These are phyloP conservation scores for Tolypeutes matacus DNA, from an alignment of 2,797 vertebrate genomes.

Conservation along the genomic window DNA sequence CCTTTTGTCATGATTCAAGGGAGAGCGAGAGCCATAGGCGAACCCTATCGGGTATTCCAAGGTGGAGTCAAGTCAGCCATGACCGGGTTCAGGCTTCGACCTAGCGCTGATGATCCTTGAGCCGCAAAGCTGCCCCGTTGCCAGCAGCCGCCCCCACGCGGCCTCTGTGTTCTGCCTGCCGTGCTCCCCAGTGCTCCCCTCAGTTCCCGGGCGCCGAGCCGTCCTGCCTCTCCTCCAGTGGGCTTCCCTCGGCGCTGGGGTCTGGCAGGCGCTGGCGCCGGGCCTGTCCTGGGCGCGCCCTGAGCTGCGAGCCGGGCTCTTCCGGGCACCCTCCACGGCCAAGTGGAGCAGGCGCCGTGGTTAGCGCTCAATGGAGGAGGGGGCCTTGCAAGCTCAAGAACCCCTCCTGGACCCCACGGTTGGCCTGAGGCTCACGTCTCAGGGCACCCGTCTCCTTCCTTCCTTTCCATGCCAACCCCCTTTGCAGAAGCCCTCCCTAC, in stretches of 20 bases:
- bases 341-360: not conserved
- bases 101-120: conserved; percentile 35
- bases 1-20: conserved; percentile 88
- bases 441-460: not conserved
- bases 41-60: conserved; percentile 85
- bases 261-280: not conserved
- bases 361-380: fast-evolving
- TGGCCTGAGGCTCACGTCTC: not conserved
- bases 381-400: not conserved
- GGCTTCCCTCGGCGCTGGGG: not conserved
- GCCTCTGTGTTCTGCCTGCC: conserved; percentile 6
- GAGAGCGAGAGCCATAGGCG: conserved; percentile 82
- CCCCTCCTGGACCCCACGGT: not conserved
- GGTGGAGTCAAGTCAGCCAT: conserved; percentile 85
- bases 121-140: conserved; percentile 82
- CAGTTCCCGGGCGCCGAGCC: fast-evolving
- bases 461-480: not conserved
- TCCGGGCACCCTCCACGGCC: not conserved
- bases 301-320: too few species aligned
- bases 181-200: not conserved
- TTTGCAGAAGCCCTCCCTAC: too few species aligned
- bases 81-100: conserved; percentile 80
- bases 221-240: not conserved
- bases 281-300: not conserved
- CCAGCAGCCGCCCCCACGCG: conserved; percentile 56